These are phyloP conservation scores for Oxyura jamaicensis DNA, from an alignment of 2,113 vertebrate species.

Conservation along the genomic window DNA sequence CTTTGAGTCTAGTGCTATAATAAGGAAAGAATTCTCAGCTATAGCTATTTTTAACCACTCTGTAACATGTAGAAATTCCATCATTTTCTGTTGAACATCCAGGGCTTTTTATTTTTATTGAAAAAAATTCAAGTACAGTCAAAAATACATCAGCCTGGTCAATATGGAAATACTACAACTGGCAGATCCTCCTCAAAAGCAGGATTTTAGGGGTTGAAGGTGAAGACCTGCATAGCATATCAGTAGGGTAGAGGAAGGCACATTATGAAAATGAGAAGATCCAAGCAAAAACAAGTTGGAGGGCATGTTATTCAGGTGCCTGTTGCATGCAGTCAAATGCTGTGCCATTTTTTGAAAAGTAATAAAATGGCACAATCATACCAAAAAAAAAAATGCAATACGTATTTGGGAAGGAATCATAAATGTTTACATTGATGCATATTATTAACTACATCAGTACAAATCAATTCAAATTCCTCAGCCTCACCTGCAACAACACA, in stretches of 20 bases:
- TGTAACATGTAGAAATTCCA: background rate
- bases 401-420: background rate
- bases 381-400: background rate
- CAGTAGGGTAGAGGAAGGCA: background rate
- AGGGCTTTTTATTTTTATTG: background rate
- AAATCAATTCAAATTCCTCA: background rate
- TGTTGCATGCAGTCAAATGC: background rate
- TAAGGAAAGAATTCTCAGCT: background rate
- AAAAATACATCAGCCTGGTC: background rate
- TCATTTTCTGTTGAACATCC: background rate
- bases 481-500: background rate
- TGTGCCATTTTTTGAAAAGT: fast-evolving
- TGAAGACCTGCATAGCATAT: background rate
- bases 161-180: fast-evolving
- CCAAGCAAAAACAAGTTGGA: background rate
- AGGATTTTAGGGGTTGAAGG: background rate
- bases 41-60: background rate
- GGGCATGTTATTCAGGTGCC: fast-evolving
- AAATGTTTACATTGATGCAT: background rate
- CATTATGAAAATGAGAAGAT: background rate
- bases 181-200: background rate
- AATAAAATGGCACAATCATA: background rate
- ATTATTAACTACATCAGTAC: background rate
- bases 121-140: background rate
- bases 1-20: background rate